Conservation (phyloP, 2,113 vertebrate species). For the Irena cyanogastra region DNA sequence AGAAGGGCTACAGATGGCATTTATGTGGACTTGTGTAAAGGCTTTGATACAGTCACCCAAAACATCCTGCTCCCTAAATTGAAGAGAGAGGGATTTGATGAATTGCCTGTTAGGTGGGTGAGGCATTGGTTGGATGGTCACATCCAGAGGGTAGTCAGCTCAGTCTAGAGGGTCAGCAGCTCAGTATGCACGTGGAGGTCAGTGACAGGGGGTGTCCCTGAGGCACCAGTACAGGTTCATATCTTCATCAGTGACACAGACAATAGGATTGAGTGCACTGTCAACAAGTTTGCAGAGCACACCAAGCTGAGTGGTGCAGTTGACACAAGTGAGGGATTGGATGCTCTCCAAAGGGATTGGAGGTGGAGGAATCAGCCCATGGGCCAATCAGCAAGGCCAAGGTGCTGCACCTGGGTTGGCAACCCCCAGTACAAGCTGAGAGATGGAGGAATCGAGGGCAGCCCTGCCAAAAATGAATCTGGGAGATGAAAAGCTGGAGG, state of each 20-base stretch:
- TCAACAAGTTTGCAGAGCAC: neutral
- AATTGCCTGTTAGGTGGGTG: neutral
- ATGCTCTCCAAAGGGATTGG: neutral
- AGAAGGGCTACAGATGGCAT: neutral
- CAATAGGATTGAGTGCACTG: neutral
- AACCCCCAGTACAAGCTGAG: neutral
- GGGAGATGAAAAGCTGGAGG: neutral
- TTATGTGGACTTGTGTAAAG: neutral
- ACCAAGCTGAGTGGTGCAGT: neutral
- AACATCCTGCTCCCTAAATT: neutral
- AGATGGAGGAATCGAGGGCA: neutral
- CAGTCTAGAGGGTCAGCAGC: neutral
- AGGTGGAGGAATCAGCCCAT: neutral
- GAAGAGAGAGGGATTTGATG: neutral
- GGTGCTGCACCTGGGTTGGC: neutral
- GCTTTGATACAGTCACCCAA: neutral
- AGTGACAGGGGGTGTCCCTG: neutral
- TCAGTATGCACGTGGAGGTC: neutral
- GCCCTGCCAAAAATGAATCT: neutral
- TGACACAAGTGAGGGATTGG: fast-evolving
- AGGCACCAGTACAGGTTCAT: neutral
- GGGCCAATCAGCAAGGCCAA: neutral
- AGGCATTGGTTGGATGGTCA: neutral
- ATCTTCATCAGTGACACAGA: neutral
- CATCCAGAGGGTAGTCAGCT: neutral